Percentiles rank a stretch among this genome's conserved stretches.
Evolutionary conservation across 1,140 invertebrate genomes (phyloP).

Genomic region (Drosophila persimilis): DNA sequence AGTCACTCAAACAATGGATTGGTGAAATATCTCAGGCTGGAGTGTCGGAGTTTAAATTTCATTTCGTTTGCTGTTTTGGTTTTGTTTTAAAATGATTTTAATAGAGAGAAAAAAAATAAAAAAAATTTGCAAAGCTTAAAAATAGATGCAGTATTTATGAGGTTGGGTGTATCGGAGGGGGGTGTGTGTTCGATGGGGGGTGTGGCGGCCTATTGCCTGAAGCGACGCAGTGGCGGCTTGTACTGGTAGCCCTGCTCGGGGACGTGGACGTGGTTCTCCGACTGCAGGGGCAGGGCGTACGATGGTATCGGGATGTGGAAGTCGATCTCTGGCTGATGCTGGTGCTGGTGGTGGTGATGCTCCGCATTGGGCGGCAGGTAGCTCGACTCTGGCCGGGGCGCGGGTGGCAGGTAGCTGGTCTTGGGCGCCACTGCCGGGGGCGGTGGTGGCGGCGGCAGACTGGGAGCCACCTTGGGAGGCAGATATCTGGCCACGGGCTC

Average conservation of each 20-base stretch:
- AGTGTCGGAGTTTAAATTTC: not conserved
- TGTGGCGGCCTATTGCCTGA: conserved; percentile 43
- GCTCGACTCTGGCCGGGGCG: conserved; percentile 30
- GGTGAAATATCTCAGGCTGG: conserved; percentile 26
- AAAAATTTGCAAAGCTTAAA: conserved; percentile 57
- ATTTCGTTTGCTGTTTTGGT: not conserved
- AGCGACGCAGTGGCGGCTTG: conserved; percentile 56
- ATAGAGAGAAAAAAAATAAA: too few species aligned
- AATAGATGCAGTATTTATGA: conserved; percentile 45
- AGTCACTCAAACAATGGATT: conserved; percentile 16
- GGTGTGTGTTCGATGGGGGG: conserved; percentile 3
- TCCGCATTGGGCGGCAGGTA: conserved; percentile 45
- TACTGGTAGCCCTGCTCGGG: conserved; percentile 52
- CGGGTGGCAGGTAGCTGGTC: conserved; percentile 48
- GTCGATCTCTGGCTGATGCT: conserved; percentile 21
- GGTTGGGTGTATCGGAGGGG: conserved; percentile 2
- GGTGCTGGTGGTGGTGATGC: conserved; percentile 38
- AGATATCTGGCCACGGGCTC: conserved; percentile 29
- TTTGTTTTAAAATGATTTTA: conserved; percentile 51
- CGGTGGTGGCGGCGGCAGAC: conserved; percentile 58
- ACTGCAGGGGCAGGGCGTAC: conserved; percentile 42
- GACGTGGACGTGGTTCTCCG: conserved; percentile 18
- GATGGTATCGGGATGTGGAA: conserved; percentile 69
- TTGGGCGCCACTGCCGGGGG: conserved; percentile 27
- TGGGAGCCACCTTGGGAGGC: conserved; percentile 62